phyloP scores from a whole-genome alignment of 2,113 vertebrate genomes.

The Tylochromis polylepis region DNA sequence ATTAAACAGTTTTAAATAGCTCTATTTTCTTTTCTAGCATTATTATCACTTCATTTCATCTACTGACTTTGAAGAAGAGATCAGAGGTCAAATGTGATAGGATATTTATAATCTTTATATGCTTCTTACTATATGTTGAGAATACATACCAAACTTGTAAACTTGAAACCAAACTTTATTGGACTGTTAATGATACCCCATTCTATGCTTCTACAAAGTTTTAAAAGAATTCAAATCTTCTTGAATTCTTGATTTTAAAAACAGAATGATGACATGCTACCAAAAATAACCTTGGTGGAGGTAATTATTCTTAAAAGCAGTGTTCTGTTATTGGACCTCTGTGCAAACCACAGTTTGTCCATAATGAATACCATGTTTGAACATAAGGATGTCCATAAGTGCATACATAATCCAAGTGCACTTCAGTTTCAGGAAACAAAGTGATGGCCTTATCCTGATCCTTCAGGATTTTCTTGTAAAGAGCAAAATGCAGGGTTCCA shows the following conservation, averaged over 20 bases:
- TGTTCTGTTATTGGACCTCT: not conserved
- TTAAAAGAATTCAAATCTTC: not conserved
- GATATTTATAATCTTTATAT: not conserved
- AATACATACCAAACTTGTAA: accelerated
- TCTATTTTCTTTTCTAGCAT: not conserved
- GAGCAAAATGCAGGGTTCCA: not conserved
- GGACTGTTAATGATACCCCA: not conserved
- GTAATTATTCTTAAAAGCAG: not conserved
- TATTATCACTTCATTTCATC: not conserved
- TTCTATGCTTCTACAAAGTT: not conserved
- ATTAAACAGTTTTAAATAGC: not conserved
- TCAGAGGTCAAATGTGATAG: not conserved
- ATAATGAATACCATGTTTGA: not conserved
- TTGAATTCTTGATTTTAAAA: not conserved
- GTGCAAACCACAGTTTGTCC: not conserved
- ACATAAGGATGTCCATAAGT: not conserved
- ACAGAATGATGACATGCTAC: not conserved
- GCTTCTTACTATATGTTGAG: not conserved
- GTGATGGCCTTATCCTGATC: too few species aligned
- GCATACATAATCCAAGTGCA: not conserved
- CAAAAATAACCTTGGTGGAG: not conserved
- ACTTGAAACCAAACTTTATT: not conserved
- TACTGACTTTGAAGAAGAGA: not conserved
- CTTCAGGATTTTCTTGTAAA: too few species aligned
- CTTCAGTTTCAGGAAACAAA: not conserved